Evolutionary conservation across 2,888 invertebrate species (phyloP), one percentile per base, ranked within the genome.

Genomic region (Ichneumon xanthorius): DNA sequence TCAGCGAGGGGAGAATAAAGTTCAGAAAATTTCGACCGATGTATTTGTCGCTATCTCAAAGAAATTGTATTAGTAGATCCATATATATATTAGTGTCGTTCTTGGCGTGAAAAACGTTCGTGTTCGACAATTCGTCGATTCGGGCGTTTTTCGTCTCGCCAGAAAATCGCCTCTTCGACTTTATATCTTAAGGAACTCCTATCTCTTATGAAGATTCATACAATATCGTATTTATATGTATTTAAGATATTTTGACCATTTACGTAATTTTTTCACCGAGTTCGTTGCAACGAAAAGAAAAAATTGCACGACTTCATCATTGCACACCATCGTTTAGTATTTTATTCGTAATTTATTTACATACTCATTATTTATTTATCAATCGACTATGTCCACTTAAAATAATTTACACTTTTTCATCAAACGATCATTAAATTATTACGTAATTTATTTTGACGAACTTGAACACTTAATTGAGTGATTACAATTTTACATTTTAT

Each of bases 381-480:
- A 55, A 80, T 37, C 68, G 63, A 61, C 68, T 75, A 77, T 11
- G 9, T 11, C 2, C 40, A 40, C 45, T n/a, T 58, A 45, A 7
- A 61, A 65, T 9, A 22, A 65, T 55, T 22, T 19, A 78, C 3
- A 55, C 40, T 22, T 26, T 50, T 40, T n/a, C 55, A 58, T 58
- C 72, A 40, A 58, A 58, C n/a, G 40, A 67, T 67, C 75, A 82
- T 78, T 86, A 76, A 85, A 86, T 80, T 76, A 87, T 83, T 86
- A 22, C 48, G 63, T 87, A 48, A 86, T 86, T 81, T 83, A 83
- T 87, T 82, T 53, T 53, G 79, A 80, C 76, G 76, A 75, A 79
- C 71, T 65, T 48, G 68, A 80, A n/a, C 68, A 73, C 65, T 80
- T 22, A 75, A 50, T 71, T 26, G 84, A 84, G 71, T 67, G 58